Percentiles rank a stretch among this genome's conserved stretches.
Evolutionary conservation across 2,113 vertebrate species (phyloP).

Genomic region (Empidonax traillii): DNA sequence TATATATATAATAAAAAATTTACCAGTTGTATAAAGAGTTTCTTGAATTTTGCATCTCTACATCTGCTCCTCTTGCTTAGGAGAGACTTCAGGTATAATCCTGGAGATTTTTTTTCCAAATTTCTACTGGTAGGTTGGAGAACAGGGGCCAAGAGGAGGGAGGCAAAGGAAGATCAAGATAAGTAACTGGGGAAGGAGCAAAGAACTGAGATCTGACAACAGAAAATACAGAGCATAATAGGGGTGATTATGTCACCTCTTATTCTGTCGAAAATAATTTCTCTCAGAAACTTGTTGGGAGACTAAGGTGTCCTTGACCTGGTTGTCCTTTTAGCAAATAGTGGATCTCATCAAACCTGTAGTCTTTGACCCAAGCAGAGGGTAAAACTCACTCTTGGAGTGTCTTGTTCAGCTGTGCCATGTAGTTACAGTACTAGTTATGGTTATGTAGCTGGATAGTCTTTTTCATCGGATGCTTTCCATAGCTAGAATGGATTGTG

Average conservation of each 20-base stretch:
- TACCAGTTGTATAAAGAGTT: neutral
- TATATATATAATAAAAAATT: too few species aligned
- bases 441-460: neutral
- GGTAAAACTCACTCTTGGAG: neutral
- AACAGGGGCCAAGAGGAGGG: neutral
- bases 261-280: neutral
- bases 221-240: neutral
- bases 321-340: neutral
- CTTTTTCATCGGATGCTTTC: neutral
- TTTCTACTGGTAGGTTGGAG: neutral
- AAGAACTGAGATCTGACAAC: neutral
- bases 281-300: neutral
- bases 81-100: neutral
- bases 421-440: neutral
- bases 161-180: neutral
- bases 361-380: neutral
- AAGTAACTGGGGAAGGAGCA: neutral
- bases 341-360: neutral
- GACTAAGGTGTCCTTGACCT: neutral
- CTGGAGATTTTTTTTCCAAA: neutral
- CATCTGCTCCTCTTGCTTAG: neutral
- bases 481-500: accelerated
- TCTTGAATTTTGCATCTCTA: neutral
- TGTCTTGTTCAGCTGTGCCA: neutral
- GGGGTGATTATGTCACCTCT: neutral